Percentiles rank a stretch among this genome's conserved stretches.
These are phyloP conservation scores for Bombus affinis DNA, from an alignment of 1,140 invertebrate genomes.

Conservation along the genomic window DNA sequence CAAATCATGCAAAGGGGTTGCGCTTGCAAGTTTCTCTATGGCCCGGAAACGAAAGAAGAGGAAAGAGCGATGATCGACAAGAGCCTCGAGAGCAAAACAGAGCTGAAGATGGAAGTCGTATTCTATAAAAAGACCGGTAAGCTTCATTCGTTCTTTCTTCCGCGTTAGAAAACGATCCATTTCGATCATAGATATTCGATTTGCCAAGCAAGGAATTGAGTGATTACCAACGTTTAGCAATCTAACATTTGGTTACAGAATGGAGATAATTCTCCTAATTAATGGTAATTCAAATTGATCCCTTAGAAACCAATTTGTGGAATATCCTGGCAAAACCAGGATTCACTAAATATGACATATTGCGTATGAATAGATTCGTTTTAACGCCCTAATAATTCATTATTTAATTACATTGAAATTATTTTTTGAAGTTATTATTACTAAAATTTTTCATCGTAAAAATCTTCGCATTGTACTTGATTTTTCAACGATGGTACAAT, in stretches of 20 bases:
- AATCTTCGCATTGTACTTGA: too few species aligned
- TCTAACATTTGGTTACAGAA: not conserved
- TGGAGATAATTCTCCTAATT: not conserved
- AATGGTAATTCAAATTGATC: not conserved
- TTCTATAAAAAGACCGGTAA: conserved; percentile 98
- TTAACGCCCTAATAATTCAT: too few species aligned
- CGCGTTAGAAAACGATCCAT: not conserved
- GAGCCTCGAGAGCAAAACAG: conserved; percentile 93
- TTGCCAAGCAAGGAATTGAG: not conserved
- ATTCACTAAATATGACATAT: not conserved
- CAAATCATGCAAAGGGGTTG: conserved; percentile 99
- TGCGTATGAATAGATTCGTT: not conserved
- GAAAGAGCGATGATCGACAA: conserved; percentile 94
- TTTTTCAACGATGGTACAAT: too few species aligned
- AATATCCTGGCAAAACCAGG: not conserved
- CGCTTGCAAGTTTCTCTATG: conserved; percentile 97
- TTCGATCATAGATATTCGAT: not conserved
- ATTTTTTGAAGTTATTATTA: too few species aligned
- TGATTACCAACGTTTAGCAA: not conserved
- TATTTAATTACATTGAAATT: too few species aligned
- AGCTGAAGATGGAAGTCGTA: conserved; percentile 96
- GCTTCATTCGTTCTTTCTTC: conserved; percentile 56
- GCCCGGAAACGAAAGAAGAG: conserved; percentile 93
- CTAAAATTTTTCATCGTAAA: too few species aligned
- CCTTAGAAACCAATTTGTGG: not conserved